These are phyloP conservation scores for Drosophila yooni DNA, from an alignment of 2,888 invertebrate species.

Conservation along the genomic window DNA sequence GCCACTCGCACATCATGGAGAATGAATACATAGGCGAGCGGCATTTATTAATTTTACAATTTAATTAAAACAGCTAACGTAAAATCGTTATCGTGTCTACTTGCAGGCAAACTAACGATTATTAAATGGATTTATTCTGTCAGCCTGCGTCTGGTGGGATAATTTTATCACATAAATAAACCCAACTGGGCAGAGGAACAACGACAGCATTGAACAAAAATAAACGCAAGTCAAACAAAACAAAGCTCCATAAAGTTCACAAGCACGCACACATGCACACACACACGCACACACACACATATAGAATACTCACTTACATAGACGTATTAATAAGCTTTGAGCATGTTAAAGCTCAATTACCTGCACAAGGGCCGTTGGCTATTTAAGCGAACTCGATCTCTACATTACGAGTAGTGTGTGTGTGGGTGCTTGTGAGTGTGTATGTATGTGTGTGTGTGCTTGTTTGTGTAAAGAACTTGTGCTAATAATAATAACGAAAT, in stretches of 20 bases:
- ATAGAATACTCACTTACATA: constrained; percentile 34
- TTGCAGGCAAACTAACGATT: constrained; percentile 18
- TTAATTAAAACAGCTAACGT: constrained; percentile 1
- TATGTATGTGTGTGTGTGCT: background rate
- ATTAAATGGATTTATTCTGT: constrained; percentile 46
- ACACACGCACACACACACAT: constrained; percentile 11
- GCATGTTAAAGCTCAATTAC: constrained; percentile 72
- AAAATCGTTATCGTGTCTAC: constrained; percentile 4
- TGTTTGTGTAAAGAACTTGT: constrained; percentile 12
- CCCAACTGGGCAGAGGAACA: constrained; percentile 45
- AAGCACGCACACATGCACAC: constrained; percentile 1
- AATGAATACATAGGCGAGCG: background rate
- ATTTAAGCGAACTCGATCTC: constrained; percentile 43
- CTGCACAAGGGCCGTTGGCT: constrained; percentile 51
- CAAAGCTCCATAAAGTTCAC: constrained; percentile 49
- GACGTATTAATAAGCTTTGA: constrained; percentile 68
- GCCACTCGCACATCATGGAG: background rate
- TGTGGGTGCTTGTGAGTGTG: background rate
- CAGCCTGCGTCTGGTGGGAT: constrained; percentile 47
- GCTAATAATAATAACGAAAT: constrained; percentile 38
- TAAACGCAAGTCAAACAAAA: constrained; percentile 40
- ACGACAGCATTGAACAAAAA: constrained; percentile 42
- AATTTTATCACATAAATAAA: constrained; percentile 57
- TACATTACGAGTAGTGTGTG: constrained; percentile 19
- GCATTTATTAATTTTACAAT: background rate